Conservation (phyloP, 2,113 vertebrate genomes). For the Chionodraco myersi region DNA sequence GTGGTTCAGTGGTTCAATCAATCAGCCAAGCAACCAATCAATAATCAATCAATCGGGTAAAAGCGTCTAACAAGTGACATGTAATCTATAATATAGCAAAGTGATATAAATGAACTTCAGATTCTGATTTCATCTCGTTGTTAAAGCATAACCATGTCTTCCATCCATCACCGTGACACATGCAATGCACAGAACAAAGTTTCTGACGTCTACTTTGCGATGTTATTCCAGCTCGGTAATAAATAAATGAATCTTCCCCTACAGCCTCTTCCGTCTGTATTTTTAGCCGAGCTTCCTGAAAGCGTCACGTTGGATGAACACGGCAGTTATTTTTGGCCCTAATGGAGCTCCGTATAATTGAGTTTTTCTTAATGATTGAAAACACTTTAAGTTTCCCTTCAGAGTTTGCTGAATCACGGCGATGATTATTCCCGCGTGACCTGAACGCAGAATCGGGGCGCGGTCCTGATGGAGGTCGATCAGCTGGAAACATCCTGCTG, state of each 20-base stretch:
- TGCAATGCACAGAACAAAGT: not conserved
- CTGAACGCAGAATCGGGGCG: conserved; percentile 53
- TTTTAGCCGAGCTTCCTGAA: not conserved
- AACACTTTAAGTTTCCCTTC: conserved; percentile 18
- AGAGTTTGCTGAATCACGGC: conserved; percentile 33
- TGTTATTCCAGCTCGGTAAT: not conserved
- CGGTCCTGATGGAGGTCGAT: conserved; percentile 42
- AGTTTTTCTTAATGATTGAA: conserved; percentile 8
- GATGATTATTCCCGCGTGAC: conserved; percentile 53
- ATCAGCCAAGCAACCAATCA: too few relatives aligned
- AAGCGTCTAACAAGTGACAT: too few relatives aligned
- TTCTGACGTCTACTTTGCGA: not conserved
- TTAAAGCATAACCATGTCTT: too few relatives aligned
- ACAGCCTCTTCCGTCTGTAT: not conserved
- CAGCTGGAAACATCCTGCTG: conserved; percentile 31
- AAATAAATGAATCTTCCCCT: not conserved
- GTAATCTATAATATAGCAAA: too few relatives aligned
- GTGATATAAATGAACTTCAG: too few relatives aligned
- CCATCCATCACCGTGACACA: not conserved
- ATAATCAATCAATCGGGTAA: too few relatives aligned
- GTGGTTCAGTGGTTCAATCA: too few relatives aligned
- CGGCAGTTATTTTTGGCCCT: not conserved
- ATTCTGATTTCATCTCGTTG: too few relatives aligned
- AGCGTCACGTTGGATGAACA: not conserved
- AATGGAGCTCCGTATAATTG: not conserved